phyloP scores from a whole-genome alignment of 2,113 vertebrate genomes.

The Mohoua ochrocephala region DNA sequence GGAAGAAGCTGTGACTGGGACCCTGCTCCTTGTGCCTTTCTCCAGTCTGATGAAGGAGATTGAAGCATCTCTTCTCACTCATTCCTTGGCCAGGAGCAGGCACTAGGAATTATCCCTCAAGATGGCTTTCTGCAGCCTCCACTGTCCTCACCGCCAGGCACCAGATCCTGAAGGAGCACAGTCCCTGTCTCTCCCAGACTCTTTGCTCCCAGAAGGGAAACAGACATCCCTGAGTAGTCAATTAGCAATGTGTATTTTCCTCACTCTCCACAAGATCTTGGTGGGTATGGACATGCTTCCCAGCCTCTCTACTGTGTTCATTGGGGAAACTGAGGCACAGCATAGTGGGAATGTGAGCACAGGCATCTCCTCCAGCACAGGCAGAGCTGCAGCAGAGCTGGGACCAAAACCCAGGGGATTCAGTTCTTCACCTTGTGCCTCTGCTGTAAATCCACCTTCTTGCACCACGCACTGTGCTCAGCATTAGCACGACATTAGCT shows the following conservation, averaged over 20 bases:
- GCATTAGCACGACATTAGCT: not conserved
- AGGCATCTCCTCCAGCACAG: not conserved
- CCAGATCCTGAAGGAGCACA: not conserved
- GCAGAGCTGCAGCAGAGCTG: not conserved
- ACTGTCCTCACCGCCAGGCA: accelerated
- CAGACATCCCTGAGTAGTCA: not conserved
- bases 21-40: not conserved
- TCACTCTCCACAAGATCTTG: not conserved
- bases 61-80: not conserved
- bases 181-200: accelerated
- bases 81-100: not conserved
- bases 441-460: not conserved
- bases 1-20: accelerated
- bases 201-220: not conserved
- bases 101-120: accelerated
- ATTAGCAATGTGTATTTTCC: not conserved
- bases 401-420: not conserved
- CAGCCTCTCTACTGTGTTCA: not conserved
- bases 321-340: not conserved
- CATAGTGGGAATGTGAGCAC: not conserved
- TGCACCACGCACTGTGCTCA: not conserved
- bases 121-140: not conserved
- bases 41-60: not conserved
- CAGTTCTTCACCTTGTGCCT: not conserved
- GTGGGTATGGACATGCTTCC: not conserved